phyloP scores from a whole-genome alignment of 2,113 vertebrate species.

The Globicephala melas region DNA sequence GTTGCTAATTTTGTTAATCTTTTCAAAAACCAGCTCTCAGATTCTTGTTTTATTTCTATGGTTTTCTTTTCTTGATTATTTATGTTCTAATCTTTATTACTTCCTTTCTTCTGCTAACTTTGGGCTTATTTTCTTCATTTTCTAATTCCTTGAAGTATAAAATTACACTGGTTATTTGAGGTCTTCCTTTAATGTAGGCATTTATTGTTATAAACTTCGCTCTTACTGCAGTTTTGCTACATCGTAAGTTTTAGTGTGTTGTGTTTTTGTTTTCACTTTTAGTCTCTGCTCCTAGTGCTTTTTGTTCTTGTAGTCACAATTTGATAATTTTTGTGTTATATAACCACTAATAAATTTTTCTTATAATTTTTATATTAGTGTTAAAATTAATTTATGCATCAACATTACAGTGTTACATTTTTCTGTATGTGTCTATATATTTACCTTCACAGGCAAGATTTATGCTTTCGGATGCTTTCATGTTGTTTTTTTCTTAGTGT shows the following conservation, averaged over 20 bases:
- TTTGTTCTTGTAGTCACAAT: neutral
- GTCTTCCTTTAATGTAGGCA: neutral
- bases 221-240: neutral
- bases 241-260: neutral
- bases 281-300: neutral
- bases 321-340: neutral
- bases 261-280: neutral
- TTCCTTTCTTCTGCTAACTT: neutral
- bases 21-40: neutral
- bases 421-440: neutral
- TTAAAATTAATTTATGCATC: neutral
- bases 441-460: neutral
- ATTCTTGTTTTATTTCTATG: neutral
- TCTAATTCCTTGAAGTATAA: neutral
- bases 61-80: neutral
- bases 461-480: neutral
- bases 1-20: neutral
- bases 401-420: neutral
- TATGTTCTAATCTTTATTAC: neutral
- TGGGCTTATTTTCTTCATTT: neutral
- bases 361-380: neutral
- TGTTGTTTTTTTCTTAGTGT: neutral
- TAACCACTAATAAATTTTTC: neutral
- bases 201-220: neutral
- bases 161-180: neutral